These are phyloP conservation scores for Sycophila sp. DNA, from an alignment of 1,140 invertebrate genomes.

Conservation along the genomic window DNA sequence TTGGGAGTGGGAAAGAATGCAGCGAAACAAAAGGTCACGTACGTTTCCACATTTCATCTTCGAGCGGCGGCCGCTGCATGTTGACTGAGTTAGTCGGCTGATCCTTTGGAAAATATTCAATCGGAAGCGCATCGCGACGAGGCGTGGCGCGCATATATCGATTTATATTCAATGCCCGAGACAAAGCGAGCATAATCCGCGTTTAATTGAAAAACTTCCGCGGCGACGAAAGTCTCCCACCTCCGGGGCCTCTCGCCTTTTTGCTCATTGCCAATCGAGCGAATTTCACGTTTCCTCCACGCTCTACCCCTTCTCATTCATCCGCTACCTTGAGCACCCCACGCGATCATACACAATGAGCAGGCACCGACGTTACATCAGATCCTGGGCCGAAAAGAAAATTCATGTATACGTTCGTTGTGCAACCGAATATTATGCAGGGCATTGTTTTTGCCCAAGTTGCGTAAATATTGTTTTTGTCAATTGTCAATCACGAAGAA, in stretches of 20 bases:
- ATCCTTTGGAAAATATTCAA: conserved; percentile 39
- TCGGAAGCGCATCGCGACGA: conserved; percentile 6
- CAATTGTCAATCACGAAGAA: no score
- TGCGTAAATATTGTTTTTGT: no score
- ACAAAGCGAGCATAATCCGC: conserved; percentile 61
- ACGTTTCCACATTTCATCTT: conserved; percentile 29
- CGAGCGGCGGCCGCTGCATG: background rate
- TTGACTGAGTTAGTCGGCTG: conserved; percentile 33
- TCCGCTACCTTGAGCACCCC: background rate
- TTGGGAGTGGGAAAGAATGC: background rate
- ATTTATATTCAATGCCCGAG: conserved; percentile 59
- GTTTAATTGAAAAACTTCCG: conserved; percentile 62
- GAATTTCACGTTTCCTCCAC: background rate
- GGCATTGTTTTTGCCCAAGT: no score
- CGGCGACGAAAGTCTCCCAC: background rate
- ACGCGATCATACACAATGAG: no score
- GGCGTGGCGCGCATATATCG: conserved; percentile 43
- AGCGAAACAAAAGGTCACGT: conserved; percentile 25
- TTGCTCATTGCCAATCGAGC: conserved; percentile 1
- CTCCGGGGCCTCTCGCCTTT: background rate
- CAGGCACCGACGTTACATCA: no score
- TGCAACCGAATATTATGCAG: no score
- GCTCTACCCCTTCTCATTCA: background rate
- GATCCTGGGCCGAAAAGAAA: no score
- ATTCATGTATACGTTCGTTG: no score